Conservation (phyloP, 2,888 invertebrate genomes). For the Athetis lepigone region DNA sequence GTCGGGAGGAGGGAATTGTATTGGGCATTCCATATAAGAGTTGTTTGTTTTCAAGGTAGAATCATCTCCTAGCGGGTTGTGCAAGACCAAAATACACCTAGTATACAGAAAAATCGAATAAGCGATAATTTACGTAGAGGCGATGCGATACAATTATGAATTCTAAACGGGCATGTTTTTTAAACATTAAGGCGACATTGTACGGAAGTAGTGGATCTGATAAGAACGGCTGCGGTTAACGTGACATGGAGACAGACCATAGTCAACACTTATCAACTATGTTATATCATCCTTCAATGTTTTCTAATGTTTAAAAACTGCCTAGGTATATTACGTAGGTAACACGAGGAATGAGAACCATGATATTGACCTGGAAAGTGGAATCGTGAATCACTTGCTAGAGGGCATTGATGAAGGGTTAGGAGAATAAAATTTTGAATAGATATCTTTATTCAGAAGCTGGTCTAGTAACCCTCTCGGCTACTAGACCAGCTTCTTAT, state of each 20-base stretch:
- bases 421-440: neutral
- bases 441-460: no score
- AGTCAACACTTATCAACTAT: conserved; percentile 7
- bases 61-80: no score
- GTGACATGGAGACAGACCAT: conserved; percentile 27
- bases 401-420: conserved; percentile 3
- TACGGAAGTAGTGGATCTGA: conserved; percentile 36
- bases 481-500: no score
- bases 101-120: no score
- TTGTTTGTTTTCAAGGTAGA: no score
- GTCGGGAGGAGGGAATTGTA: no score
- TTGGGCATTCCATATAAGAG: no score
- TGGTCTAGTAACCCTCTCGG: no score
- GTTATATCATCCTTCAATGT: conserved; percentile 7
- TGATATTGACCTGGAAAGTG: neutral
- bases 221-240: conserved; percentile 18
- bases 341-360: neutral
- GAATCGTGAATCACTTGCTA: neutral
- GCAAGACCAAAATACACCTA: no score
- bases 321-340: neutral
- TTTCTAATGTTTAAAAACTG: neutral
- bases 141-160: no score
- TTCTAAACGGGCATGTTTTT: neutral
- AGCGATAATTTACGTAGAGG: no score
- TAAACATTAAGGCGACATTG: conserved; percentile 2